Conservation (phyloP, 2,888 invertebrate genomes). For the Heterodera filipjevi region DNA sequence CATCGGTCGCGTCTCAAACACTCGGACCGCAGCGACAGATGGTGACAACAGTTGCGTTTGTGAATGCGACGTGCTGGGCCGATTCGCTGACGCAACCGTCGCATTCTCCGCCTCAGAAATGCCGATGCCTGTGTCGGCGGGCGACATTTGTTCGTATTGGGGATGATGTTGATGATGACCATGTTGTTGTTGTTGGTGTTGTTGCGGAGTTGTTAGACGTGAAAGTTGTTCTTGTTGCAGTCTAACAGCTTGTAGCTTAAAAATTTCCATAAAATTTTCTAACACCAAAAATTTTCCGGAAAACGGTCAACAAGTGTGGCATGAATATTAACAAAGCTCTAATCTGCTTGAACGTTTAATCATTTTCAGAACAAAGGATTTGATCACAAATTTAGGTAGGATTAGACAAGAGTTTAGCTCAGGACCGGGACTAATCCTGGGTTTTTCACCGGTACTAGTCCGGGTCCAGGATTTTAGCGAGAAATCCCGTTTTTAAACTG, state of each 20-base stretch:
- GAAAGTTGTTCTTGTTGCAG: slow-evolving; percentile 48
- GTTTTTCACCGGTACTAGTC: too few species aligned
- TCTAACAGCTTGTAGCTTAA: slow-evolving; percentile 19
- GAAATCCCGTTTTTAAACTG: too few species aligned
- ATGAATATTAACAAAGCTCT: too few species aligned
- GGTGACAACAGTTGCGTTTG: slow-evolving; percentile 1
- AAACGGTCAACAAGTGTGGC: too few species aligned
- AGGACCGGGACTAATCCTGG: too few species aligned
- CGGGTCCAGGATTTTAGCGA: too few species aligned
- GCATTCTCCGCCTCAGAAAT: neutral
- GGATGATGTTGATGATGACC: too few species aligned
- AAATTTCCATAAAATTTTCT: neutral
- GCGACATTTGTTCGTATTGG: slow-evolving; percentile 27
- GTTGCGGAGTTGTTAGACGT: neutral
- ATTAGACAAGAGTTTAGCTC: too few species aligned
- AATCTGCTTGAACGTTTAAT: too few species aligned
- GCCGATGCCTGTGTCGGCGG: slow-evolving; percentile 5
- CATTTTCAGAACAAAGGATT: too few species aligned
- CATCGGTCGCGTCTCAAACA: slow-evolving; percentile 62
- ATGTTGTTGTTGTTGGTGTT: slow-evolving; percentile 27
- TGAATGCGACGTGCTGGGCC: slow-evolving; percentile 12
- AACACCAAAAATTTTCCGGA: too few species aligned
- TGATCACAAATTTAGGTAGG: too few species aligned
- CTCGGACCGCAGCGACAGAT: slow-evolving; percentile 42
- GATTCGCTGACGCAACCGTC: neutral